These are phyloP conservation scores for Diplodus sargus DNA, from an alignment of 2,797 vertebrate species.

Conservation along the genomic window DNA sequence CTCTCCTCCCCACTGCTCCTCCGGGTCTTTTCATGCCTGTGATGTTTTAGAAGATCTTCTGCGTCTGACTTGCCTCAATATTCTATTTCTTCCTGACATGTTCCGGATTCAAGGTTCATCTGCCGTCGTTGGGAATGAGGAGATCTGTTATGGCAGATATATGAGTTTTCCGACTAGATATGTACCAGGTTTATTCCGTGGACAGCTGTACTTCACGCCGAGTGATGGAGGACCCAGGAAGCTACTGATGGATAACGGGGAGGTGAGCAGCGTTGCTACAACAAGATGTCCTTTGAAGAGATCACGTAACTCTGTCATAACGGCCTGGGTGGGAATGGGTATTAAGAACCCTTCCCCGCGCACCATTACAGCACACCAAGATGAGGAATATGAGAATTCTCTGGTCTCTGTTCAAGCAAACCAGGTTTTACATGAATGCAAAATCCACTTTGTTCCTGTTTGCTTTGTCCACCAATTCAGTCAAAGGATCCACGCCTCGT, in stretches of 20 bases:
- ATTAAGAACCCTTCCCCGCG: too few species aligned
- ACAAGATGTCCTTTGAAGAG: too few species aligned
- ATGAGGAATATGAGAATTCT: not conserved
- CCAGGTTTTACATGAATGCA: not conserved
- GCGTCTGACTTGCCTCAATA: too few species aligned
- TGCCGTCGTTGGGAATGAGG: fast-evolving
- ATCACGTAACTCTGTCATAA: too few species aligned
- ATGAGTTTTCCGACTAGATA: fast-evolving
- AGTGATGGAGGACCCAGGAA: not conserved
- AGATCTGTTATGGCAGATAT: slow-evolving; percentile 28
- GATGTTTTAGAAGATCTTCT: too few species aligned
- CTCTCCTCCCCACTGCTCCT: too few species aligned
- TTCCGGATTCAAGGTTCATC: slow-evolving; percentile 33
- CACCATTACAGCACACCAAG: too few species aligned
- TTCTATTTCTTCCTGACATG: not conserved
- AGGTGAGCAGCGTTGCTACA: slow-evolving; percentile 47
- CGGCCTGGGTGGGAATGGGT: too few species aligned
- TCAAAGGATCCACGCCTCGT: slow-evolving; percentile 35
- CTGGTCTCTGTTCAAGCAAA: not conserved
- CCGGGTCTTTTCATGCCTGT: too few species aligned
- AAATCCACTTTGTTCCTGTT: not conserved
- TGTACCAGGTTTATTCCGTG: fast-evolving
- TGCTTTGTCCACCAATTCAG: slow-evolving; percentile 33
- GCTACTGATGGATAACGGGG: slow-evolving; percentile 15
- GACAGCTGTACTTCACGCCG: slow-evolving; percentile 46